Evolutionary conservation across 2,888 invertebrate species (phyloP), one percentile per base, ranked within the genome.

Genomic region (Itoplectis maculator): DNA sequence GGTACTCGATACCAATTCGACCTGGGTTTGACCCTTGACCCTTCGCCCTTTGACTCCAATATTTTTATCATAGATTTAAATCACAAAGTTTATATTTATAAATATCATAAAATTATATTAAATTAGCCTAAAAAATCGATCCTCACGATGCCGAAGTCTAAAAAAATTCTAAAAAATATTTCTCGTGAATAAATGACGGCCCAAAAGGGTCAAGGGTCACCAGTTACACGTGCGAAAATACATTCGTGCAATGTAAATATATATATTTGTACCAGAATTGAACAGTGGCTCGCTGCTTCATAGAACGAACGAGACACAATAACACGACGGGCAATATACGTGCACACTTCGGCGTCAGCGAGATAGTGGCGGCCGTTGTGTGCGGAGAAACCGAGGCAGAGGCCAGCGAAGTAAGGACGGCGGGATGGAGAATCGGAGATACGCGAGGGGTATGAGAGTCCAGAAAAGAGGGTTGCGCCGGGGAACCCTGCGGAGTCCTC

Each of bases 381-480:
- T 42, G 45, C 13, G 51, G 51, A 85, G 84, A 83, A n/a, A 84
- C 84, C 83, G 84, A 84, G 84, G 85, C 88, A 88, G n/a, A n/a
- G n/a, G 86, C 85, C 84, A 87, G 78, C 61, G 47, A 70, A 73
- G 74, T 54, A 76, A 81, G 73, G 76, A n/a, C n/a, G 29, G 63
- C 77, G 84, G 87, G 85, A 37, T 81, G 20, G 63, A 80, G 65
- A 80, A 63, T 75, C 85, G 86, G n/a, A n/a, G n/a, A 89, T 89
- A 88, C 89, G 88, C 88, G 51, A n/a, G 7, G 66, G 87, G 89
- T 89, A 91, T 90, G 89, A 88, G 90, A 91, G 91, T 90, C 90
- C 90, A 90, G 91, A 91, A 91, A 91, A 91, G 91, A 91, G 91
- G 91, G 91, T 91, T 90, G 90, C 61, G 35, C 47, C n/a, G n/a